These are phyloP conservation scores for Phenganax marumi DNA, from an alignment of 92 coral and sea anemone genomes.

Conservation along the genomic window DNA sequence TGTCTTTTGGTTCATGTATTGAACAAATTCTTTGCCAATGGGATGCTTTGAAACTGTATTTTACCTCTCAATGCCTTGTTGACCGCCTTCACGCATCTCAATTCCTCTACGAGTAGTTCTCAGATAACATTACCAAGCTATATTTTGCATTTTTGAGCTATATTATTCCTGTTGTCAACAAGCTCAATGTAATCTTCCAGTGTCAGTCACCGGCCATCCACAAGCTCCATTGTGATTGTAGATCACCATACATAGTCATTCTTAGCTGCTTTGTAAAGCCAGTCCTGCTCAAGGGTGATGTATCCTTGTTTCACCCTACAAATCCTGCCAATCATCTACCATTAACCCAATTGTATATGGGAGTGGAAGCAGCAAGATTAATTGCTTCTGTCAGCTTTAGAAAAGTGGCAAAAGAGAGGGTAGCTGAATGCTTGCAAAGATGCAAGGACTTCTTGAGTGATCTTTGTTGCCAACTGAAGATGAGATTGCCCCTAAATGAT, in stretches of 20 bases:
- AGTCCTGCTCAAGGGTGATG: slow-evolving; percentile 1
- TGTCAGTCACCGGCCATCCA: background rate
- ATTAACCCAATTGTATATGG: background rate
- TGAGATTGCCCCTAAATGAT: slow-evolving; percentile 23
- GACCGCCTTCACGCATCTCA: slow-evolving; percentile 10
- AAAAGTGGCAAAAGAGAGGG: background rate
- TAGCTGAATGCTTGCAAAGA: slow-evolving; percentile 9
- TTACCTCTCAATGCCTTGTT: background rate
- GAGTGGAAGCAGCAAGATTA: background rate
- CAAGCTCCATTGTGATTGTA: background rate
- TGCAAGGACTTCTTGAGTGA: slow-evolving; percentile 12
- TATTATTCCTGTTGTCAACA: slow-evolving; percentile 7
- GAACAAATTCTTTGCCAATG: slow-evolving; percentile 6
- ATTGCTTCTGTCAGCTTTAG: background rate
- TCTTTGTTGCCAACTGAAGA: slow-evolving; percentile 34
- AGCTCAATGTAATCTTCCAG: background rate
- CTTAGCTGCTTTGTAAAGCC: background rate
- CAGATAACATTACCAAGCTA: background rate
- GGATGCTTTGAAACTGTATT: slow-evolving; percentile 13
- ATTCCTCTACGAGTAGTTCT: background rate
- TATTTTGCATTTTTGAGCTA: background rate
- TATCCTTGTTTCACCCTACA: background rate
- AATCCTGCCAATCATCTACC: background rate
- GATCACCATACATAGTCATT: background rate
- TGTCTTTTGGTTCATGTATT: background rate